Evolutionary conservation across 2,113 vertebrate species (phyloP), one percentile per base, ranked within the genome.

Genomic region (Ophiodon elongatus): DNA sequence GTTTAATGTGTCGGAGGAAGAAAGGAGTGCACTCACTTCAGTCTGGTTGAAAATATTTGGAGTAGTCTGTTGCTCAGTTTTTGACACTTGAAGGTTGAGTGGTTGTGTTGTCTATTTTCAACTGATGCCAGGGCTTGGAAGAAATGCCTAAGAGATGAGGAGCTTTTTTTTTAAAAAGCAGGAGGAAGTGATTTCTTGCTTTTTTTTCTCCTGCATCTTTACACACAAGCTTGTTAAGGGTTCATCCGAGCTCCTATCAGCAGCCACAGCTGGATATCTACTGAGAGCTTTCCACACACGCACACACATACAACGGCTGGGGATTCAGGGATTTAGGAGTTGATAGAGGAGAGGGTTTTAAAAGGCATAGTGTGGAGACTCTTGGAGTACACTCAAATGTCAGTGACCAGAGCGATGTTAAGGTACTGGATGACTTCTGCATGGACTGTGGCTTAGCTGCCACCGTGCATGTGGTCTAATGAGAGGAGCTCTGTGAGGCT

Each of bases 351-450:
- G 50, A 27, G 39, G 87, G 57, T 80, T 86, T 88, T 60, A 85
- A 80, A 86, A 90, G 65, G 79, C 83, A 80, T 52, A 86, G 89
- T 81, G 85, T 80, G 62, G 82, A 73, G 73, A 83, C 66, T 89
- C 81, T 71, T 80, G 85, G 85, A 90, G 80, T 75, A 54, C 82
- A 80, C 70, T 19, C 60, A 73, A 90, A 88, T 86, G 88, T 85
- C 88, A 85, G 87, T 33, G 89, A 87, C 74, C 76, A 52, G 84
- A 75, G 82, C 29, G 5, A 82, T 84, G 88, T 85, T 90, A 82
- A 88, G 87, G 88, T 83, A 62, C 72, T 60, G 73, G 86, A 90
- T 79, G 85, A 87, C 81, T 87, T 85, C 85, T 87, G 88, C 90
- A 89, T 63, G 86, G 89, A 89, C 75, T 73, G 79, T 62, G 23